Evolutionary conservation across 2,888 invertebrate genomes (phyloP).

Genomic region (Orthonevra nobilis): DNA sequence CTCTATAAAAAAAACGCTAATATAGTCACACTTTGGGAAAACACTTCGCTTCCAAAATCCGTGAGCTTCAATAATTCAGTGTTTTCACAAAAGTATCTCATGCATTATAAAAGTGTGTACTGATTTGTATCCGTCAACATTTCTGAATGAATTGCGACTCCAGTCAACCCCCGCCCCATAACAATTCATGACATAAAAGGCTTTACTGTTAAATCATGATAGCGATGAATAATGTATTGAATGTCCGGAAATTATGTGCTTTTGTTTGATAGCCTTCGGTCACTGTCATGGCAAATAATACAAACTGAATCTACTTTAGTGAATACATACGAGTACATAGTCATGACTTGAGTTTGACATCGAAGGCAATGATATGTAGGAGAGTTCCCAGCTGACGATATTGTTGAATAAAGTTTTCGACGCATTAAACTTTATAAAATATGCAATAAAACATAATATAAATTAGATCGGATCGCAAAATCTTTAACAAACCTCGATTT

Average conservation of each 20-base stretch:
- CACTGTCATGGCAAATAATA: constrained; percentile 38
- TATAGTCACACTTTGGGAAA: constrained; percentile 16
- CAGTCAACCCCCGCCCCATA: background rate
- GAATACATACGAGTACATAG: no score
- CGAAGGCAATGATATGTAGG: no score
- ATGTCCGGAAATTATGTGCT: constrained; percentile 57
- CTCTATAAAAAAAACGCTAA: no score
- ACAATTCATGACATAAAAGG: constrained; percentile 32
- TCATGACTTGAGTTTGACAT: no score
- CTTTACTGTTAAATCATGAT: constrained; percentile 62
- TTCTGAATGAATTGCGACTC: constrained; percentile 8
- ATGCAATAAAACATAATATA: no score
- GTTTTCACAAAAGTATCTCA: constrained; percentile 41
- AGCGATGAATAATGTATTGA: constrained; percentile 60
- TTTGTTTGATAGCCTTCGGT: constrained; percentile 40
- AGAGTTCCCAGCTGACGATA: no score
- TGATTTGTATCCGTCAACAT: constrained; percentile 50
- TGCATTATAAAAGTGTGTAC: constrained; percentile 42
- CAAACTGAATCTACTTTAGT: no score
- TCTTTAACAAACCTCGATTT: no score
- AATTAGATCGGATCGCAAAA: no score
- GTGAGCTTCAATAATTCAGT: constrained; percentile 33
- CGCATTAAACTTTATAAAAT: no score
- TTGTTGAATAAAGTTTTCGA: no score
- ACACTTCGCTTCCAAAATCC: background rate